Evolutionary conservation across 2,113 vertebrate species (phyloP).

Genomic region (Rhineura floridana): DNA sequence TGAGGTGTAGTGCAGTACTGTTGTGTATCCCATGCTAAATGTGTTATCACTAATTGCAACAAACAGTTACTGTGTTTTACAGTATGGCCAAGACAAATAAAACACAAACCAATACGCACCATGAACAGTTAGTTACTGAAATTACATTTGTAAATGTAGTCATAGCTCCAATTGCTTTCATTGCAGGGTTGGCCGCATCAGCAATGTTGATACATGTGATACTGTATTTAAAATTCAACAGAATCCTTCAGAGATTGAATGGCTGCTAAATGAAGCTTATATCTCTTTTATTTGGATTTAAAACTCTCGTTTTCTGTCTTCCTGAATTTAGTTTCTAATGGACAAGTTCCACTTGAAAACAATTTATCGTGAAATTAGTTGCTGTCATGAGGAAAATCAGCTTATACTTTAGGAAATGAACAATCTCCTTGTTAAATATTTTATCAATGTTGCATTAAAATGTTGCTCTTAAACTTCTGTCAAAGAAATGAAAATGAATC

Average conservation of each 20-base stretch:
- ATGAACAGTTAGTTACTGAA: background rate
- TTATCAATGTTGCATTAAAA: background rate
- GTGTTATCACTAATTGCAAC: background rate
- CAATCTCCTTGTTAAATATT: background rate
- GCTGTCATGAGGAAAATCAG: background rate
- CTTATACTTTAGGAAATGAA: constrained; percentile 2
- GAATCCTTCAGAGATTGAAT: background rate
- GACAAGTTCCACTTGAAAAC: background rate
- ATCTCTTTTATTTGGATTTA: background rate
- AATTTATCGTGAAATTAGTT: constrained; percentile 5
- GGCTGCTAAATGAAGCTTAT: background rate
- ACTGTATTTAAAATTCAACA: background rate
- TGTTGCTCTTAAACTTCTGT: background rate
- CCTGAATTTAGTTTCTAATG: background rate
- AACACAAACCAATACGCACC: background rate
- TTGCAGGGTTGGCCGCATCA: background rate
- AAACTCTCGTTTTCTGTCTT: background rate
- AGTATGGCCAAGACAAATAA: background rate
- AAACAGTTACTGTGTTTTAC: background rate
- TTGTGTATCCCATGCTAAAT: background rate
- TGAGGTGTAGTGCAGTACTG: background rate
- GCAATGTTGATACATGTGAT: background rate
- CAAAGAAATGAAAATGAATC: background rate
- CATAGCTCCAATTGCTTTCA: background rate
- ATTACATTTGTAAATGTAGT: background rate